These are phyloP conservation scores for Orussus abietinus DNA, from an alignment of 1,140 invertebrate genomes.

Conservation along the genomic window DNA sequence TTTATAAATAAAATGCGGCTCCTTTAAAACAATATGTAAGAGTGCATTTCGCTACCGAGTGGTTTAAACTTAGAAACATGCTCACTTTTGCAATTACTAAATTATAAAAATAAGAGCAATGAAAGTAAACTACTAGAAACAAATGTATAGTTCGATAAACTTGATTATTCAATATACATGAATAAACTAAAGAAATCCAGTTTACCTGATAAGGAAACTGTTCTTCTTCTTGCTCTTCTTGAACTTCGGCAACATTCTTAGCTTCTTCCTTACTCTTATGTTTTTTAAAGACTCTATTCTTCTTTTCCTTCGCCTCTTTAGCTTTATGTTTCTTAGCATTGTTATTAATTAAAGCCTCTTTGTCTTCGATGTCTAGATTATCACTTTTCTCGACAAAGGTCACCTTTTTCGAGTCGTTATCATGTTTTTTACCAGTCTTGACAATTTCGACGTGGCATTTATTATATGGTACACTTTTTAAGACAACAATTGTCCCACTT, in stretches of 20 bases:
- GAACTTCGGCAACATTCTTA: constrained; percentile 22
- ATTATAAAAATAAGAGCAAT: too few relatives aligned
- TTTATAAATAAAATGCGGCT: too few relatives aligned
- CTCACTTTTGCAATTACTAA: too few relatives aligned
- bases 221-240: constrained; percentile 30
- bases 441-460: constrained; percentile 19
- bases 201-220: constrained; percentile 30
- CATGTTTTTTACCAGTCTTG: constrained; percentile 15
- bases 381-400: constrained; percentile 14
- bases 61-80: too few relatives aligned
- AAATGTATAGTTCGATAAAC: too few relatives aligned
- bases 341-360: constrained; percentile 13
- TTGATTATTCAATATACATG: too few relatives aligned
- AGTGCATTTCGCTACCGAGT: too few relatives aligned
- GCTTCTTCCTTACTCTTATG: constrained; percentile 29
- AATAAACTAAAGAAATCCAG: constrained; percentile 14
- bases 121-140: too few relatives aligned
- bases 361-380: constrained; percentile 2
- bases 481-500: constrained; percentile 16
- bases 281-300: constrained; percentile 43
- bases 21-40: too few relatives aligned
- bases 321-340: constrained; percentile 25
- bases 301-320: constrained; percentile 43
- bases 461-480: too few relatives aligned
- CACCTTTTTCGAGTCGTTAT: constrained; percentile 13